A percentile compares a stretch with the other conserved stretches of the same genome.
Evolutionary conservation across 1,140 invertebrate genomes (phyloP).

Genomic region (Papilio helenus): DNA sequence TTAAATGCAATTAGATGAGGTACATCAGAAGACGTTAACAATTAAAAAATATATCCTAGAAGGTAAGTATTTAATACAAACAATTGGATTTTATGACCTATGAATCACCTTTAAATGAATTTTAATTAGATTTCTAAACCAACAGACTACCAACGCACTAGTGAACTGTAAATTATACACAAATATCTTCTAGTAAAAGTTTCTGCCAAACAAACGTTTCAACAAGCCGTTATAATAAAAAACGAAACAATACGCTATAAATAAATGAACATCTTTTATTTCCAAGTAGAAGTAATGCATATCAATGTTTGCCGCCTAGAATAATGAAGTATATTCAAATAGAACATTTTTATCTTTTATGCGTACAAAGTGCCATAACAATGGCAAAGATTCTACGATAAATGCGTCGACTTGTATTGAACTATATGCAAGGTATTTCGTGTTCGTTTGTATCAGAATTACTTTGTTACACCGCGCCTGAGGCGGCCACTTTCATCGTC

Average conservation of each 20-base stretch:
- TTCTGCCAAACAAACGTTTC: neutral
- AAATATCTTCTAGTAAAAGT: neutral
- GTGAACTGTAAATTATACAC: too few species aligned
- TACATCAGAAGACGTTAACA: neutral
- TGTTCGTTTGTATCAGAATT: slow-evolving; percentile 24
- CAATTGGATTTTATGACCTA: neutral
- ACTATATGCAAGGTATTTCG: slow-evolving; percentile 15
- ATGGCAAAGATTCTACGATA: slow-evolving; percentile 45
- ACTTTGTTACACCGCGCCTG: slow-evolving; percentile 15
- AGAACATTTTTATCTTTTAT: slow-evolving; percentile 54
- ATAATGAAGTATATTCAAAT: slow-evolving; percentile 53
- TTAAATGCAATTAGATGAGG: slow-evolving; percentile 11
- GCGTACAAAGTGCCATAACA: slow-evolving; percentile 42
- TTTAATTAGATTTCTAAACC: neutral
- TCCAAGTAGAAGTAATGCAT: slow-evolving; percentile 40
- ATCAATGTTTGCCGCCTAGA: slow-evolving; percentile 42
- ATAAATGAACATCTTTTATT: slow-evolving; percentile 32
- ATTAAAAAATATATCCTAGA: neutral
- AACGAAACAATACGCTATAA: slow-evolving; percentile 34
- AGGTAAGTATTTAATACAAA: too few species aligned
- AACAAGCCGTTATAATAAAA: neutral
- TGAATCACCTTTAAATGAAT: neutral
- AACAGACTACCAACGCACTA: neutral
- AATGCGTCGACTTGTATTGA: slow-evolving; percentile 34
- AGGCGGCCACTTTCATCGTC: slow-evolving; percentile 11